Percentiles rank a stretch among this genome's conserved stretches.
Conservation (phyloP, 2,888 invertebrate genomes). For the Gisinianus flammeolus region DNA sequence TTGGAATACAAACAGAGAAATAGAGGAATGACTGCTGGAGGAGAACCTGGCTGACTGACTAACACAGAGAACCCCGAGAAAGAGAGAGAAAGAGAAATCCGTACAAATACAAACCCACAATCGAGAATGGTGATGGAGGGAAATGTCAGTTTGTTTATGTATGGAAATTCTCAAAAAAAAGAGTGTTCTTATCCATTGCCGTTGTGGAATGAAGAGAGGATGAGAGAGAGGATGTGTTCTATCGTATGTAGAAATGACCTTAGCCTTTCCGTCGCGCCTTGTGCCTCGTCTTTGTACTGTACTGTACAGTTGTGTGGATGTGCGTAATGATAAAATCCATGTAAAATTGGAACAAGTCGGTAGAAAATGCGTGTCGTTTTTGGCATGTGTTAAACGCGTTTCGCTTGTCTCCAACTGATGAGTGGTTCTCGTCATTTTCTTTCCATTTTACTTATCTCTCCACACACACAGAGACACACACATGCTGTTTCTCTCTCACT, state of each 20-base stretch:
- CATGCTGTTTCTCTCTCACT: not conserved
- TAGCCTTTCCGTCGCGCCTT: conserved; percentile 19
- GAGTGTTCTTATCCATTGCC: not conserved
- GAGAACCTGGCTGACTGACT: too few relatives aligned
- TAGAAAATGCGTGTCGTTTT: conserved; percentile 18
- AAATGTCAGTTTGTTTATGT: conserved; percentile 34
- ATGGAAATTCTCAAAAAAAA: not conserved
- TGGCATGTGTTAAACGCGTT: conserved; percentile 20
- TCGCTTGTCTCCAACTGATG: conserved; percentile 16
- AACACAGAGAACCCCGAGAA: not conserved
- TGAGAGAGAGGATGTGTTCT: not conserved
- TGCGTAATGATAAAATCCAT: conserved; percentile 5
- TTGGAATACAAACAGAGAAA: too few relatives aligned
- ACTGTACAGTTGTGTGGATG: not conserved
- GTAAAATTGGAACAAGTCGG: conserved; percentile 26
- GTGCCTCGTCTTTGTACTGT: not conserved
- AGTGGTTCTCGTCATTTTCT: not conserved
- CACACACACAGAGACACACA: not conserved
- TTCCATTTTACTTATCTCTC: not conserved
- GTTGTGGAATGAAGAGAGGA: not conserved
- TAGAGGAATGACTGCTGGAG: too few relatives aligned
- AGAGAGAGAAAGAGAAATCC: not conserved
- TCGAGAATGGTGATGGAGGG: conserved; percentile 20
- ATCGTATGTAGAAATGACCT: conserved; percentile 26
- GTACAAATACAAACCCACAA: conserved; percentile 2